Evolutionary conservation across 2,113 vertebrate genomes (phyloP), one percentile per base, ranked within the genome.

Genomic region (Cyanoliseus patagonus): DNA sequence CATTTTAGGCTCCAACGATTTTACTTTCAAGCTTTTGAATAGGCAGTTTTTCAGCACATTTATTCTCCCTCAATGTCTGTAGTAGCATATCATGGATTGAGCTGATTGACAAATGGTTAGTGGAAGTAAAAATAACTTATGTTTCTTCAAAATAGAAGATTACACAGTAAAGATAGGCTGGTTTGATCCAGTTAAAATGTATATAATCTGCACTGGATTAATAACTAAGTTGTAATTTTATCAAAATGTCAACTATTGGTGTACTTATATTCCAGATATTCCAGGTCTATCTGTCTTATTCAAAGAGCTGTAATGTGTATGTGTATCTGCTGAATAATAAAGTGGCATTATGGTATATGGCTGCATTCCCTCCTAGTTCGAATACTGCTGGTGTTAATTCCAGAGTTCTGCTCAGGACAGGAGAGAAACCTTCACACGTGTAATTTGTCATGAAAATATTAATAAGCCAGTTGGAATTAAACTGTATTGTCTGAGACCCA

Each of bases 391-490:
- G 66, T 64, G 47, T 46, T 28, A 86, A 57, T 78, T 88, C 75
- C 18, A 3, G 49, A 85, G 80, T 73, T 93, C 59, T 88, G 70
- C 35, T 85, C 53, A 64, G 88, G 76, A 81, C 70, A 49, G 84
- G 42, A 63, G 69, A 51, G 44, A 88, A 82, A 52, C 53, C 52
- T 68, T 88, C 30, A 67, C 62, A 83, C 28, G 17, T 37, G 11
- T 33, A 52, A 67, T 82, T 93, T 85, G 42, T 85, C 39, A 63
- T 53, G 70, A 59, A 78, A 77, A 59, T 85, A 81, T 76, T 88
- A 81, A 88, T 88, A 93, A 89, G 59, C n/a, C n/a, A 52, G 42
- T 77, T 93, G 67, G 85, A 95, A 77, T 93, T 82, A 88, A 91
- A 78, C 64, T 52, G 25, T 49, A 42, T 85, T 93, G 49, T 86